Conservation (phyloP, 2,797 vertebrate genomes). For the Tadarida brasiliensis region DNA sequence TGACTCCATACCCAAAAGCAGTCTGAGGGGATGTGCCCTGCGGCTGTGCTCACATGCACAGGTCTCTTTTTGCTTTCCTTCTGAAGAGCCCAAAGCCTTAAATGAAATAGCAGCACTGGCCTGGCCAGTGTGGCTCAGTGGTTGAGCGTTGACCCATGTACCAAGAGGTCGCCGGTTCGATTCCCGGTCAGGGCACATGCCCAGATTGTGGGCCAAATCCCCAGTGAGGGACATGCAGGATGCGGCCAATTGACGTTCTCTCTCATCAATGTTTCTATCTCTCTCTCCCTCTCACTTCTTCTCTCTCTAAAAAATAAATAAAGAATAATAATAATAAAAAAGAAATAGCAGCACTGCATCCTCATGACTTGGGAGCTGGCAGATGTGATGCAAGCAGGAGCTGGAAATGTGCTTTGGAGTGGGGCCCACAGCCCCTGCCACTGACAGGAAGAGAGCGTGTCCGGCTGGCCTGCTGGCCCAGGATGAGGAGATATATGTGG, state of each 20-base stretch:
- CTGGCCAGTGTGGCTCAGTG: too few species aligned
- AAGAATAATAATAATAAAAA: too few species aligned
- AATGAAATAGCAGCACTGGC: not conserved
- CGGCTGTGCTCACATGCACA: fast-evolving
- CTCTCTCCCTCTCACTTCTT: too few species aligned
- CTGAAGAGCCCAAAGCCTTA: not conserved
- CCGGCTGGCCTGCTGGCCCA: not conserved
- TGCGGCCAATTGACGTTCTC: too few species aligned
- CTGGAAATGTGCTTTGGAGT: not conserved
- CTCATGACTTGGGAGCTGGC: not conserved
- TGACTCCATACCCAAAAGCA: not conserved
- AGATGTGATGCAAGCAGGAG: not conserved
- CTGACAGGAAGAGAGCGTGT: not conserved
- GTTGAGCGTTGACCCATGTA: too few species aligned
- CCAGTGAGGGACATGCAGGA: too few species aligned
- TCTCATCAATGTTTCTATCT: too few species aligned
- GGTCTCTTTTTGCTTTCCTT: not conserved
- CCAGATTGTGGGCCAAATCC: too few species aligned
- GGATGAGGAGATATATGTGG: not conserved
- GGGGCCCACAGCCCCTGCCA: not conserved
- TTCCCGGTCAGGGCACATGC: too few species aligned
- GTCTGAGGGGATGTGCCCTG: fast-evolving
- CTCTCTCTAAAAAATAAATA: too few species aligned
- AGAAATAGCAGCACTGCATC: not conserved
- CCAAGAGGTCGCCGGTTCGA: too few species aligned